phyloP scores from a whole-genome alignment of 2,113 vertebrate genomes.

The Eolophus roseicapilla region DNA sequence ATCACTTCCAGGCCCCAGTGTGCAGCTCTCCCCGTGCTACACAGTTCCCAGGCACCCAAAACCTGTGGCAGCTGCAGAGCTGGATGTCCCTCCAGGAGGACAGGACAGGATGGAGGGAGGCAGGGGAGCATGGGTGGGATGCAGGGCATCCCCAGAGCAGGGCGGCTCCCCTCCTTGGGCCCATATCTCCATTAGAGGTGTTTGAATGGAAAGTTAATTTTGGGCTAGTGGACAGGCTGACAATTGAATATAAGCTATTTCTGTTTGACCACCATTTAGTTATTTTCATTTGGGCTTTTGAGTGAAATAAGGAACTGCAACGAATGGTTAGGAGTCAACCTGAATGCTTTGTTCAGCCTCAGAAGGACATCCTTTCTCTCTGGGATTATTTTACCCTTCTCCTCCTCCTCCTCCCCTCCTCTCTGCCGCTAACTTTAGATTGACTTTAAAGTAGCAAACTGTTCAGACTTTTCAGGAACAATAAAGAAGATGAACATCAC shows the following conservation, averaged over 20 bases:
- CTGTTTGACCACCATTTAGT: not conserved
- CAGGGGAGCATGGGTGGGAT: not conserved
- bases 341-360: not conserved
- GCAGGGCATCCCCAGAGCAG: not conserved
- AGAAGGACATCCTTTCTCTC: not conserved
- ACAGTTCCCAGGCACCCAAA: not conserved
- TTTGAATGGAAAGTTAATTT: not conserved
- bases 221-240: not conserved
- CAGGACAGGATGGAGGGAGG: rapidly evolving
- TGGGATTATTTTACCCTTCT: not conserved
- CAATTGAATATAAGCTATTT: not conserved
- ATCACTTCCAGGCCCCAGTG: not conserved
- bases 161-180: not conserved
- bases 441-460: not conserved
- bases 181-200: rapidly evolving
- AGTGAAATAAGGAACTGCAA: not conserved
- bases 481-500: not conserved
- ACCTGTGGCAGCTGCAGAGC: not conserved
- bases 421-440: not conserved
- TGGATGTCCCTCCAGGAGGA: rapidly evolving
- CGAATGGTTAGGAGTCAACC: not conserved
- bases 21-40: not conserved
- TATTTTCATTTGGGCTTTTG: not conserved
- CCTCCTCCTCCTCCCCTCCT: not conserved
- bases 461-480: not conserved